A percentile compares a stretch with the other conserved stretches of the same genome.
Evolutionary conservation across 30 jellyfish, hydroid and myxozoan species (phyloP).

Genomic region (Aurelia sp.): DNA sequence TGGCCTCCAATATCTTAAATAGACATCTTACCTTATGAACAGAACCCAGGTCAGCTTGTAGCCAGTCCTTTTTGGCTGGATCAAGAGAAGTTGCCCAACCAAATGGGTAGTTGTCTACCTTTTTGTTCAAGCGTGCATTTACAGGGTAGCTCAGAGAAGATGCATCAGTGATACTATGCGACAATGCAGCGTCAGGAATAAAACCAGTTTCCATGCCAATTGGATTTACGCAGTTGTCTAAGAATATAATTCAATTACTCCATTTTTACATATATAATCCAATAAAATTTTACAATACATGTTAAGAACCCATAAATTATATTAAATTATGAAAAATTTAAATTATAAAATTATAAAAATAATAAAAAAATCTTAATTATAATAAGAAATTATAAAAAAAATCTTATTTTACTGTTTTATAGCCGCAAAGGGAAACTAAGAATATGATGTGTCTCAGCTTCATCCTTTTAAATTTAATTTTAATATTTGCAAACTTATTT

Average conservation of each 20-base stretch:
- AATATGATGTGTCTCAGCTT: too few relatives aligned
- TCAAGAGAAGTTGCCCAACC: conserved; percentile 65
- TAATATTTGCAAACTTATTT: too few relatives aligned
- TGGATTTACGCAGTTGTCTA: conserved; percentile 76
- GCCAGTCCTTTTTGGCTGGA: conserved; percentile 59
- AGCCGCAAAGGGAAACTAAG: too few relatives aligned
- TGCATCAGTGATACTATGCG: conserved; percentile 36
- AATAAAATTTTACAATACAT: too few relatives aligned
- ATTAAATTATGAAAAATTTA: too few relatives aligned
- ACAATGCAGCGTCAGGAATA: conserved; percentile 72
- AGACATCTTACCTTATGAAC: conserved; percentile 61
- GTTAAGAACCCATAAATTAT: too few relatives aligned
- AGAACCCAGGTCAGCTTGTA: conserved; percentile 81
- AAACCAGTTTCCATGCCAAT: conserved; percentile 77
- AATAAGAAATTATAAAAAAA: too few relatives aligned
- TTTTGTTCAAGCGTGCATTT: conserved; percentile 56
- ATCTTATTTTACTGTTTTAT: too few relatives aligned
- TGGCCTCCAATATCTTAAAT: not conserved
- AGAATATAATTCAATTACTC: not conserved
- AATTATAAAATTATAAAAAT: too few relatives aligned
- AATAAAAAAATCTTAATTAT: too few relatives aligned
- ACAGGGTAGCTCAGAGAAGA: not conserved
- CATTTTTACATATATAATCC: too few relatives aligned
- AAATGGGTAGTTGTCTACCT: conserved; percentile 52
- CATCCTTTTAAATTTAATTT: too few relatives aligned